Evolutionary conservation across 2,888 invertebrate genomes (phyloP).

Genomic region (Brachyptera putata): DNA sequence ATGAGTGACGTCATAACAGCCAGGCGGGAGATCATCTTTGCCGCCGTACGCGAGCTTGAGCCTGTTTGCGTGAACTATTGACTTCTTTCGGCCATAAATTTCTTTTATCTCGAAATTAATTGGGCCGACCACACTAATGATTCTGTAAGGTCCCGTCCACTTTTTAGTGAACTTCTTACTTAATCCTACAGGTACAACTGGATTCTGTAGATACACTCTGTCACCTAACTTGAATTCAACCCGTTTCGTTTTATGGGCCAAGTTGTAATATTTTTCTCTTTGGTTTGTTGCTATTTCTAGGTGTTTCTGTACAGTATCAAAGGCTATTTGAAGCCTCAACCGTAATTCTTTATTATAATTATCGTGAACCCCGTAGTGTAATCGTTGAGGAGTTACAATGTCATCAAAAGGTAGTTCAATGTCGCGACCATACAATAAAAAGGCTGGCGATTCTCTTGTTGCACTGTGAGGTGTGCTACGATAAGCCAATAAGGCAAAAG

Average conservation of each 20-base stretch:
- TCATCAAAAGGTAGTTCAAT: not conserved
- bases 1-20: not conserved
- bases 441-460: not conserved
- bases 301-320: not conserved
- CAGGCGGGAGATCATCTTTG: not conserved
- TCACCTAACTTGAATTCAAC: not conserved
- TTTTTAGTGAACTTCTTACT: not conserved
- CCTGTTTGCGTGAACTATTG: not conserved
- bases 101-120: not conserved
- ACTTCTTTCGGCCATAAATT: not conserved
- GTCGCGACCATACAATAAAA: not conserved
- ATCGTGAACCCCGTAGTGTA: not conserved
- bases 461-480: not conserved
- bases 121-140: not conserved
- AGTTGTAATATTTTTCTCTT: not conserved
- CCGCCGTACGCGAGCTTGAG: not conserved
- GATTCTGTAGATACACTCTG: not conserved
- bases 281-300: not conserved
- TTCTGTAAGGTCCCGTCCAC: not conserved
- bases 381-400: not conserved
- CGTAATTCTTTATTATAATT: not conserved
- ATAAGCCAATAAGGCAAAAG: not conserved
- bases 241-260: not conserved
- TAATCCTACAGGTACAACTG: not conserved
- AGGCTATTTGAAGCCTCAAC: not conserved